phyloP scores from a whole-genome alignment of 2,797 vertebrate species.

The Catostomus latipinnis region DNA sequence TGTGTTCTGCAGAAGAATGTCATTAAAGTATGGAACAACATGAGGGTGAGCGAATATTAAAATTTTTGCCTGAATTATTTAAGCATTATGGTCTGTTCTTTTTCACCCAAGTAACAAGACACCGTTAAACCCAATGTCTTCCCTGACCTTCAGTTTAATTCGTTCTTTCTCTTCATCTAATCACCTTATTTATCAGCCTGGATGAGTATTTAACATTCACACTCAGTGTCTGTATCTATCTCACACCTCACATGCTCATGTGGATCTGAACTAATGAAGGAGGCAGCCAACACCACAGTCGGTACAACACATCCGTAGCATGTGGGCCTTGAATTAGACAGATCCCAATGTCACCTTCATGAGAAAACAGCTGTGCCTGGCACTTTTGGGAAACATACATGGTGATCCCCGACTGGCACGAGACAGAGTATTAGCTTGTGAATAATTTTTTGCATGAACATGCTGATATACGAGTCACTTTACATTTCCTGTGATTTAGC shows the following conservation, averaged over 20 bases:
- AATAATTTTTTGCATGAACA: conserved; percentile 44
- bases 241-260: conserved; percentile 60
- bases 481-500: conserved; percentile 11
- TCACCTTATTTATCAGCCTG: conserved; percentile 34
- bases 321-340: conserved; percentile 61
- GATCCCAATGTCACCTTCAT: conserved; percentile 77
- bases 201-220: conserved; percentile 47
- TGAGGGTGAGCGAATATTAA: no score
- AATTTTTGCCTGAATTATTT: not conserved
- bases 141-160: conserved; percentile 29
- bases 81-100: not conserved
- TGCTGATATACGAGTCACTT: conserved; percentile 11
- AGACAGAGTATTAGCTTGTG: conserved; percentile 58
- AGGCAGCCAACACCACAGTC: conserved; percentile 70
- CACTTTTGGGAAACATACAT: conserved; percentile 56
- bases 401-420: conserved; percentile 48
- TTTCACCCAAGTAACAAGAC: not conserved
- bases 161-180: conserved; percentile 13
- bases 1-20: no score
- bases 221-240: conserved; percentile 64
- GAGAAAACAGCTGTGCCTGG: conserved; percentile 57
- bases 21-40: no score
- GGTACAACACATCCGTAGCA: conserved; percentile 64
- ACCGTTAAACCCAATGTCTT: not conserved
- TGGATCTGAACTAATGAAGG: conserved; percentile 73